Percentiles rank a stretch among this genome's conserved stretches.
Evolutionary conservation across 2,888 invertebrate genomes (phyloP).

Genomic region (Sycophila texana): DNA sequence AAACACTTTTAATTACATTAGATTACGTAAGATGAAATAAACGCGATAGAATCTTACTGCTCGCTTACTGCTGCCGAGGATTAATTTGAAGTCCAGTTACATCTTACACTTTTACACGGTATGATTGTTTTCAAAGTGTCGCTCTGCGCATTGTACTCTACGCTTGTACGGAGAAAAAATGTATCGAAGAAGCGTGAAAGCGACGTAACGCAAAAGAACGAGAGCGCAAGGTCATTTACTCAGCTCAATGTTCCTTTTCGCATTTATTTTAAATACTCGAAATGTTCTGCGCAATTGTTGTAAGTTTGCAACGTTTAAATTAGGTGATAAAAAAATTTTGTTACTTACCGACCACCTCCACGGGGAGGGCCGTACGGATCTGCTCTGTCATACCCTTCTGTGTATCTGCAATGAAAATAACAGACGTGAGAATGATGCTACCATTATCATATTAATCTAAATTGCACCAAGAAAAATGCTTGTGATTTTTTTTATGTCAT

Average conservation of each 20-base stretch:
- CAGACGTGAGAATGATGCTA: too few relatives aligned
- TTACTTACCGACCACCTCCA: constrained; percentile 73
- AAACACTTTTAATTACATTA: not conserved
- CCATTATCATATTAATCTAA: too few relatives aligned
- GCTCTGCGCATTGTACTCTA: constrained; percentile 57
- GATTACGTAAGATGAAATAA: not conserved
- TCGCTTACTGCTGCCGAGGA: constrained; percentile 38
- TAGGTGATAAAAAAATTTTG: constrained; percentile 23
- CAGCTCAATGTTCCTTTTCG: constrained; percentile 56
- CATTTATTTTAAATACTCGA: constrained; percentile 30
- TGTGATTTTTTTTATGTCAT: too few relatives aligned
- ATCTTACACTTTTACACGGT: constrained; percentile 73
- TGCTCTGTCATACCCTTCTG: constrained; percentile 73
- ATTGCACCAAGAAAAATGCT: too few relatives aligned
- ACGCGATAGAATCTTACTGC: not conserved
- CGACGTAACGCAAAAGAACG: constrained; percentile 57
- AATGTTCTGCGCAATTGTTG: constrained; percentile 31
- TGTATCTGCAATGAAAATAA: constrained; percentile 66
- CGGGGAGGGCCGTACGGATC: constrained; percentile 74
- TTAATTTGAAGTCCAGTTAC: constrained; percentile 64
- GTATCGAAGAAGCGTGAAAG: constrained; percentile 54
- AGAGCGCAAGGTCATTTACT: constrained; percentile 55
- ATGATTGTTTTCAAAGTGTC: constrained; percentile 47
- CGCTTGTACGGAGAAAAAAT: constrained; percentile 57
- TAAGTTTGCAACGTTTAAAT: not conserved